Conservation (phyloP, 2,113 vertebrate species). For the Eudorcas thomsonii region DNA sequence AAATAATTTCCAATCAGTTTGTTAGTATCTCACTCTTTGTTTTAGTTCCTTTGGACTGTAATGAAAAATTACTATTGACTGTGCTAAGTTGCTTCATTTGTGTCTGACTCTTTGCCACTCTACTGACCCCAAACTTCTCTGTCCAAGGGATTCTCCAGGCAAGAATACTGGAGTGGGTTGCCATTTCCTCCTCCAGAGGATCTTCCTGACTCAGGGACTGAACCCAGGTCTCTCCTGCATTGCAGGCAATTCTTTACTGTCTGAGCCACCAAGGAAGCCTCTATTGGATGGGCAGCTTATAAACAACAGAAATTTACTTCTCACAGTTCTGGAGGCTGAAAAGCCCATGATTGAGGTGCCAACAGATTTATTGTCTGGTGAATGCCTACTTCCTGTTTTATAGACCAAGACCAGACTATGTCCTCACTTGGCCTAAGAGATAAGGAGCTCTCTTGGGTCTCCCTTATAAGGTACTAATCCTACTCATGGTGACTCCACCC, state of each 20-base stretch:
- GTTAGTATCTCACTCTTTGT: background rate
- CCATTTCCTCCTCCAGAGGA: background rate
- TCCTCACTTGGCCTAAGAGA: background rate
- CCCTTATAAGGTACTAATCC: background rate
- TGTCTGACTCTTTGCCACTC: background rate
- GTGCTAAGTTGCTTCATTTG: background rate
- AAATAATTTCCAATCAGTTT: background rate
- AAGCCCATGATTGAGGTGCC: background rate
- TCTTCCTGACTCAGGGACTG: background rate
- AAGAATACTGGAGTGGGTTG: background rate
- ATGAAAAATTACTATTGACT: background rate
- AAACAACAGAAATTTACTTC: slow-evolving; percentile 4
- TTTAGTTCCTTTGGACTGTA: background rate
- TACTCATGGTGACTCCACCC: background rate
- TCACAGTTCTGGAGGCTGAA: background rate
- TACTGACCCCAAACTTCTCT: background rate
- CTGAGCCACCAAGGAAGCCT: background rate
- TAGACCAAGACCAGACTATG: background rate
- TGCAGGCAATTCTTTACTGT: background rate
- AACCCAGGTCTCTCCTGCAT: background rate
- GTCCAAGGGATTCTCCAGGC: background rate
- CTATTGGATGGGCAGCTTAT: background rate
- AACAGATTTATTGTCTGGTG: background rate
- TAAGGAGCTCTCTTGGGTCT: background rate
- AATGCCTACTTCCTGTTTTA: background rate